These are phyloP conservation scores for Lindbergichthys nudifrons DNA, from an alignment of 2,797 vertebrate genomes.

Conservation along the genomic window DNA sequence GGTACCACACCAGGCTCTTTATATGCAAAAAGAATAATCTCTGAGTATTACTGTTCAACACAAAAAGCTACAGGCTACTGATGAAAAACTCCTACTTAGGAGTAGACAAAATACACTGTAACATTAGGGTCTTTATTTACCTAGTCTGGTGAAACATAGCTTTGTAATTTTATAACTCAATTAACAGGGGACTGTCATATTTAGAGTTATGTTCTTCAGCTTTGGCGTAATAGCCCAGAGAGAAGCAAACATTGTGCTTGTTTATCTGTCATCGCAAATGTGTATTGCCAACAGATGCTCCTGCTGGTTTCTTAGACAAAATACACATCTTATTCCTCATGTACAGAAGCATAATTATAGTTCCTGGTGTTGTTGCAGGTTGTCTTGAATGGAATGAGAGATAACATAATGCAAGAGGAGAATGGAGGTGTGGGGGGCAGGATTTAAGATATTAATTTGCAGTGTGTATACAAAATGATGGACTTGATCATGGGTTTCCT, in stretches of 20 bases:
- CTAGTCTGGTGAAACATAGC: constrained; percentile 37
- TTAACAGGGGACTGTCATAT: constrained; percentile 31
- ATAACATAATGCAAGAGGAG: constrained; percentile 39
- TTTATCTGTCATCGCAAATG: constrained; percentile 66
- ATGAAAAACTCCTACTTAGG: constrained; percentile 29
- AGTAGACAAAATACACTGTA: constrained; percentile 44
- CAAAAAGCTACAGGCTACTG: constrained; percentile 51
- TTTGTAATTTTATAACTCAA: constrained; percentile 48
- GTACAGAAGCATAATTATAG: constrained; percentile 68
- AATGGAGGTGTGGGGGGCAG: constrained; percentile 4
- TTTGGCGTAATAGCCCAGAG: constrained; percentile 53
- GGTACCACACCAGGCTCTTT: constrained; percentile 39
- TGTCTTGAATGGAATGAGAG: constrained; percentile 39
- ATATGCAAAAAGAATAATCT: constrained; percentile 55
- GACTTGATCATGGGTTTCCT: constrained; percentile 79
- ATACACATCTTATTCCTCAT: constrained; percentile 49
- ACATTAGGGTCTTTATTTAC: constrained; percentile 36
- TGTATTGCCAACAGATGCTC: constrained; percentile 64
- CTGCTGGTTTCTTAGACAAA: constrained; percentile 48
- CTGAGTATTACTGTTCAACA: constrained; percentile 56
- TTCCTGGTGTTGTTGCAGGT: constrained; percentile 57
- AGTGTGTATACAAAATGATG: constrained; percentile 76
- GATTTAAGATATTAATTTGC: constrained; percentile 82
- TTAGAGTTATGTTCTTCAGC: constrained; percentile 46
- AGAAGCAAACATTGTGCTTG: constrained; percentile 56